Evolutionary conservation across 2,113 vertebrate species (phyloP).

Genomic region (Pica pica): DNA sequence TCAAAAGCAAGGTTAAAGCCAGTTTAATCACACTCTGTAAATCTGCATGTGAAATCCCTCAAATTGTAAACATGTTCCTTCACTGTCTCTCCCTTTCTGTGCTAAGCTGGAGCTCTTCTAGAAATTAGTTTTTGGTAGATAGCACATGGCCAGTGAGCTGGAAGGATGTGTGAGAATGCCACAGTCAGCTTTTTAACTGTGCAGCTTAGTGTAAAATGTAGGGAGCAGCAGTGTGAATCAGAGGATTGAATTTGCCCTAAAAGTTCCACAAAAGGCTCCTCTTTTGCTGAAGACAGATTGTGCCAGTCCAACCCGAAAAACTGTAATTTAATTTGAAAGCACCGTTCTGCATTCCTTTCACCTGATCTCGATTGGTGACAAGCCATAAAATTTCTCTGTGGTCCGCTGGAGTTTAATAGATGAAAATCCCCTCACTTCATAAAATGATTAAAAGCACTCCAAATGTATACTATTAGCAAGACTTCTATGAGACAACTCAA

Average conservation of each 20-base stretch:
- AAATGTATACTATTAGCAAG: neutral
- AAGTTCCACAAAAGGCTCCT: neutral
- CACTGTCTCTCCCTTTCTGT: neutral
- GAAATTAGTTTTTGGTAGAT: neutral
- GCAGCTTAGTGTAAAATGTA: neutral
- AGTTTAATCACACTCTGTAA: neutral
- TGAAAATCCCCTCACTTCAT: slow-evolving; percentile 41
- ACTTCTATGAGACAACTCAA: neutral
- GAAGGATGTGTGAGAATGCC: neutral
- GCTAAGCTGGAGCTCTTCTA: neutral
- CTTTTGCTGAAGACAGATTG: slow-evolving; percentile 44
- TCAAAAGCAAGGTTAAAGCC: neutral
- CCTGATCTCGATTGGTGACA: neutral
- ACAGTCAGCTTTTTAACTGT: neutral
- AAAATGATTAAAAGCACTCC: slow-evolving; percentile 27
- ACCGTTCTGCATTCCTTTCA: neutral
- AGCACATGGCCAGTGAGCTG: neutral
- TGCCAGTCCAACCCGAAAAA: slow-evolving; percentile 46
- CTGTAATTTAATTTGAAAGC: slow-evolving; percentile 59
- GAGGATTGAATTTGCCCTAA: neutral
- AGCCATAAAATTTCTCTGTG: slow-evolving; percentile 41
- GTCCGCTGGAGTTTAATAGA: slow-evolving; percentile 17
- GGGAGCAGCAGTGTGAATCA: neutral
- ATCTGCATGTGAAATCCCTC: neutral
- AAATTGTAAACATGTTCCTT: neutral